Conservation (phyloP, 2,888 invertebrate species). For the Sarcophaga carnaria region DNA sequence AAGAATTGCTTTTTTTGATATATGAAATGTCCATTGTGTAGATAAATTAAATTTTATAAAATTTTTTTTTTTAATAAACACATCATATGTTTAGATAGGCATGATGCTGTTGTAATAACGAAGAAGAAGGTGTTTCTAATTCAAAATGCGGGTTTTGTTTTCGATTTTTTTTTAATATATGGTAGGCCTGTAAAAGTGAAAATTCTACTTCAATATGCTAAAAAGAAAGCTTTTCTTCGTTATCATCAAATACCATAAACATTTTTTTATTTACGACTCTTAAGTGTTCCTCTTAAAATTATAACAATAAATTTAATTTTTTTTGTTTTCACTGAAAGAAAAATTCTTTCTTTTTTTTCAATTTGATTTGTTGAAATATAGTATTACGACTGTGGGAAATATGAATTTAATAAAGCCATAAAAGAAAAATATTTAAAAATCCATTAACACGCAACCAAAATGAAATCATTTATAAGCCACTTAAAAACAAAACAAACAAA, state of each 20-base stretch:
- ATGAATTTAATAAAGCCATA: slow-evolving; percentile 39
- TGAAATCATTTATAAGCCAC: slow-evolving; percentile 32
- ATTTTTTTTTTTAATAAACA: slow-evolving; percentile 33
- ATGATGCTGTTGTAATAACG: no score
- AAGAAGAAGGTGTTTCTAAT: slow-evolving; percentile 15
- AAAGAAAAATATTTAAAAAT: slow-evolving; percentile 52
- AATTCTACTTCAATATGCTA: slow-evolving; percentile 26
- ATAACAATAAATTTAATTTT: slow-evolving; percentile 37
- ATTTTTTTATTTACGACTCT: slow-evolving; percentile 6
- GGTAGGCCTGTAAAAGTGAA: slow-evolving; percentile 45
- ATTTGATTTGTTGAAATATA: no score
- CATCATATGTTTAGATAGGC: neutral
- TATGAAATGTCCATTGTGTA: neutral
- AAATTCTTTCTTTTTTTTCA: no score
- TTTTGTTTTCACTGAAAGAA: slow-evolving; percentile 1
- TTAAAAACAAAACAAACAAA: slow-evolving; percentile 10
- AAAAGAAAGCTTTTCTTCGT: slow-evolving; percentile 4
- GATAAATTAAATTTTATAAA: neutral
- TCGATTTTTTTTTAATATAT: neutral
- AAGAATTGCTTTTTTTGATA: neutral
- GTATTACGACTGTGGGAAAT: neutral
- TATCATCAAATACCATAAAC: slow-evolving; percentile 30
- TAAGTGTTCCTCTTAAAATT: slow-evolving; percentile 1
- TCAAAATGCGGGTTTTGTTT: slow-evolving; percentile 35
- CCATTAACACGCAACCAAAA: slow-evolving; percentile 38